Base-by-base conservation (phyloP, 2,888 invertebrate species). In the Eulithis prunata region DNA sequence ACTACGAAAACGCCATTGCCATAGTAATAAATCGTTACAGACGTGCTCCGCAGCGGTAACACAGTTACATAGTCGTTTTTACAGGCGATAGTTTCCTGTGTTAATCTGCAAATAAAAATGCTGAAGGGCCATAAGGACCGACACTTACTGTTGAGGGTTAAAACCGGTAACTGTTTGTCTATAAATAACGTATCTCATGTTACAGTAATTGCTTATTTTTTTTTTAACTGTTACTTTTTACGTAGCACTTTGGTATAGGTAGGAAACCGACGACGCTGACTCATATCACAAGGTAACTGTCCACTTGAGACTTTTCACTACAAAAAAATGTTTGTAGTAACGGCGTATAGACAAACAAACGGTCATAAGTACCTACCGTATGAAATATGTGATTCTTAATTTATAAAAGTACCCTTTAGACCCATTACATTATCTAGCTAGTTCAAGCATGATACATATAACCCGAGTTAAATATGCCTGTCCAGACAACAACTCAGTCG, bases 11-110 rank as follows among this genome's bases (percentile, higher is more conserved):
- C 80, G 79, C 81, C 79, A 84, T 86, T 84, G 85, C 83, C 81
- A 84, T 82, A 77, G 84, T 79, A 82, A 89, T 90, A 89, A 89
- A 89, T 89, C 82, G 84, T 80, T 75, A 83, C 75, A 81, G 85
- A 84, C 82, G 83, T 83, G 81, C 81, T 75, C 72, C 74, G 74
- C 76, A 67, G 72, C 74, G 70, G 76, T 75, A 76, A 77, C 76
- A 73, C 66, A 72, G 79, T 80, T 79, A 78, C 75, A 75, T 77
- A 66, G 68, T 76, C 77, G 82, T 86, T 87, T 86, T 85, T 87
- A 84, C 83, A 82, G 78, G 77, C 82, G 78, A 85, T 85, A 83
- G 86, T 84, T 84, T 85, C 77, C 79, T 74, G 73, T 75, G 78
- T 83, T 83, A 81, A 84, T 83, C 77, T 78, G 79, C 79, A 75